A percentile compares a stretch with the other conserved stretches of the same genome.
These are phyloP conservation scores for Rhagophthalmus giganteus DNA, from an alignment of 2,888 invertebrate species.

Conservation along the genomic window DNA sequence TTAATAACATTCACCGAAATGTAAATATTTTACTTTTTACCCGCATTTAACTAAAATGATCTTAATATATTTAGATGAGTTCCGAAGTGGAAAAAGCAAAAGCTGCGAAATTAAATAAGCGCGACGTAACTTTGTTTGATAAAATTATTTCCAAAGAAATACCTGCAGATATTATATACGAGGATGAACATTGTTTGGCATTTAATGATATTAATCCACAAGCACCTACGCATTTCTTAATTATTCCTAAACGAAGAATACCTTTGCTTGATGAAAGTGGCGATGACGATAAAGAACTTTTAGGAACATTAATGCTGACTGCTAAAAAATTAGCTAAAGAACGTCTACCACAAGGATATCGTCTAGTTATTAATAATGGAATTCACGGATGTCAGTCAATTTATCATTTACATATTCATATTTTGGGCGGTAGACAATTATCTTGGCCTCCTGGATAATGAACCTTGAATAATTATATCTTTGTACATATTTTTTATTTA, in stretches of 20 bases:
- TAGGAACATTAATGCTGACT: slow-evolving; percentile 72
- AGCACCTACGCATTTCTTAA: slow-evolving; percentile 82
- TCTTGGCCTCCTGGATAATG: slow-evolving; percentile 54
- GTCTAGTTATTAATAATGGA: slow-evolving; percentile 80
- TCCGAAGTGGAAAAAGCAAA: slow-evolving; percentile 51
- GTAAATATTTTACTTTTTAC: background rate
- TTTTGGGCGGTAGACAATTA: slow-evolving; percentile 79
- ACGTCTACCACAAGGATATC: slow-evolving; percentile 69
- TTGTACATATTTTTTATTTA: background rate
- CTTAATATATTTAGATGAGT: slow-evolving; percentile 39
- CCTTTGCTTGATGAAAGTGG: slow-evolving; percentile 65
- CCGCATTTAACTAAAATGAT: background rate
- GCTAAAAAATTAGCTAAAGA: slow-evolving; percentile 68
- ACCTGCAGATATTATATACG: slow-evolving; percentile 79
- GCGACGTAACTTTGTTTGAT: slow-evolving; percentile 69
- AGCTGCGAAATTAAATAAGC: slow-evolving; percentile 37
- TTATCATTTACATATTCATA: slow-evolving; percentile 81
- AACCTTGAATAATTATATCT: background rate
- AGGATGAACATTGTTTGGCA: slow-evolving; percentile 79
- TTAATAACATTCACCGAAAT: background rate
- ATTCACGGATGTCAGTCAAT: slow-evolving; percentile 80
- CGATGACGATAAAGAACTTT: slow-evolving; percentile 61
- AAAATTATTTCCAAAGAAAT: slow-evolving; percentile 78
- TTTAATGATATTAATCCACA: slow-evolving; percentile 81
- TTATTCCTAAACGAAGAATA: slow-evolving; percentile 78